These are phyloP conservation scores for Lamellibrachia columna DNA, from an alignment of 2,888 invertebrate genomes.

Conservation along the genomic window DNA sequence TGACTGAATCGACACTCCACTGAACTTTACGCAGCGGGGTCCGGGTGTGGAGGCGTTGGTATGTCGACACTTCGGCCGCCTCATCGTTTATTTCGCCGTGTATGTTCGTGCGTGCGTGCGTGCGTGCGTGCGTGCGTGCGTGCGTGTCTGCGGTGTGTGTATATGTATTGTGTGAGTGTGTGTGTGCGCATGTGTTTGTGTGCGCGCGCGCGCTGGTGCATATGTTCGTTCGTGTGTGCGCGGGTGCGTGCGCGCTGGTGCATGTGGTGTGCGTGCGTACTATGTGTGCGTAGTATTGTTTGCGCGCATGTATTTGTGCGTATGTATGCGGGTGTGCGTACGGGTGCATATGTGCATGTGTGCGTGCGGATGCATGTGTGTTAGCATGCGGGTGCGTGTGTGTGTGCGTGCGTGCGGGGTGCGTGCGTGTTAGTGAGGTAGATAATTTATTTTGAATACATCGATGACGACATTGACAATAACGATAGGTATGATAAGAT, in stretches of 20 bases:
- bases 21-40: background rate
- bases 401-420: no score
- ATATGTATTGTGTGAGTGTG: background rate
- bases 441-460: background rate
- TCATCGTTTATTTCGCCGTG: background rate
- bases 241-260: background rate
- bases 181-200: background rate
- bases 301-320: background rate
- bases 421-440: background rate
- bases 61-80: background rate
- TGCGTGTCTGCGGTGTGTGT: background rate
- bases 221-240: background rate
- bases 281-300: background rate
- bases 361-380: background rate
- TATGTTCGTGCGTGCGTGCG: background rate
- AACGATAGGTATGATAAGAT: no score
- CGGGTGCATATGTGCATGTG: background rate
- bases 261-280: background rate
- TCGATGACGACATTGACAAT: no score
- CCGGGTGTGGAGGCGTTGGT: background rate
- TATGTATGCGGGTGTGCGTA: background rate
- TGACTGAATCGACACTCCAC: background rate
- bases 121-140: no score
- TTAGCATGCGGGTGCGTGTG: no score
- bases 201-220: background rate